Evolutionary conservation across 2,888 invertebrate genomes (phyloP).

Genomic region (Synanthedon vespiformis): DNA sequence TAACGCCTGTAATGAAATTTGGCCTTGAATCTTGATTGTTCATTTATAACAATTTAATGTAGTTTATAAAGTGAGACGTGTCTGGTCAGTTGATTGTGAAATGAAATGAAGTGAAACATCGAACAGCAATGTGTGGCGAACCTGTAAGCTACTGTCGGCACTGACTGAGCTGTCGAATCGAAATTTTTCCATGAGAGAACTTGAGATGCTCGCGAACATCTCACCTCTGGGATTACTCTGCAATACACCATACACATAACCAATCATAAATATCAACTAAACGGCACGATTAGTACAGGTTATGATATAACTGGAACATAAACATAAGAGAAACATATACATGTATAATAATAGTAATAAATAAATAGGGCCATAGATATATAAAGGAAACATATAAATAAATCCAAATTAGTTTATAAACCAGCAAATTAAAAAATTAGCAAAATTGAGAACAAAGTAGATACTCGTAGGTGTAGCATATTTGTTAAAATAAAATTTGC

Average conservation of each 20-base stretch:
- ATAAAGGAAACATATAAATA: conserved; percentile 18
- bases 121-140: conserved; percentile 62
- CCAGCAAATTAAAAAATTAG: background rate
- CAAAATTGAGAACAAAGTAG: background rate
- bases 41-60: background rate
- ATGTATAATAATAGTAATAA: background rate
- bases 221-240: conserved; percentile 83
- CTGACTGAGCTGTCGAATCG: conserved; percentile 82
- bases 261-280: background rate
- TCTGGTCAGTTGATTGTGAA: too few species aligned
- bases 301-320: conserved; percentile 13
- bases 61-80: background rate
- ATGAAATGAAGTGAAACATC: conserved; percentile 29
- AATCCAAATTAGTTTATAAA: conserved; percentile 6
- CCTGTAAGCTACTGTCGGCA: conserved; percentile 81
- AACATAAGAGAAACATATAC: conserved; percentile 10
- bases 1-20: background rate
- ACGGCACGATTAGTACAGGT: background rate
- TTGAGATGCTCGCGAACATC: conserved; percentile 85
- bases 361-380: conserved; percentile 25
- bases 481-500: background rate
- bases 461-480: background rate
- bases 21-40: background rate
- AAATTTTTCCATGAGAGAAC: conserved; percentile 84
- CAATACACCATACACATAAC: conserved; percentile 41